Conservation (phyloP, 92 coral and sea anemone species). For the Actinernus sp. region DNA sequence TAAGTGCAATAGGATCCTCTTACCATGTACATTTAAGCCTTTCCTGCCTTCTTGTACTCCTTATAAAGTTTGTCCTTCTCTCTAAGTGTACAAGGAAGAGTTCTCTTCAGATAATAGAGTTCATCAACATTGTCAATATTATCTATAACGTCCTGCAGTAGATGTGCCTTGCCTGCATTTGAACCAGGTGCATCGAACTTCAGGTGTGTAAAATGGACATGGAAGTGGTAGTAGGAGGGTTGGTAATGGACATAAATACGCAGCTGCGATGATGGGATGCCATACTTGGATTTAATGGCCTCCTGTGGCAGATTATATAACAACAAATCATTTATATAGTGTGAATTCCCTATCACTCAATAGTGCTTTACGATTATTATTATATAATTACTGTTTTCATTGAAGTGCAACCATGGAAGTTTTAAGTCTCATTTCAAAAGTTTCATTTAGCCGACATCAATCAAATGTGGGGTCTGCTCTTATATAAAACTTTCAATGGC, state of each 20-base stretch:
- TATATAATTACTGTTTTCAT: too few relatives aligned
- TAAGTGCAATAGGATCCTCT: too few relatives aligned
- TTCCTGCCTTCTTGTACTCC: constrained; percentile 56
- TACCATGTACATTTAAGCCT: constrained; percentile 2
- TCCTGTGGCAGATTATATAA: too few relatives aligned
- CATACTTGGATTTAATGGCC: constrained; percentile 71
- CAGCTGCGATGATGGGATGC: constrained; percentile 73
- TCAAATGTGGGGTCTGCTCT: too few relatives aligned
- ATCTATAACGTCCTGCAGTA: constrained; percentile 89
- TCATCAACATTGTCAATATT: constrained; percentile 87
- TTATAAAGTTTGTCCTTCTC: constrained; percentile 77
- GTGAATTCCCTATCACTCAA: too few relatives aligned
- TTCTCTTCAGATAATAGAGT: constrained; percentile 81
- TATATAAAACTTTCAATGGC: too few relatives aligned
- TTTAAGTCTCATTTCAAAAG: too few relatives aligned
- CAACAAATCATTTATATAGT: too few relatives aligned
- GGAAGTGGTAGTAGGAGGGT: constrained; percentile 96
- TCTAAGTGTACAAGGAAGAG: constrained; percentile 72
- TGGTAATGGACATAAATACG: constrained; percentile 95
- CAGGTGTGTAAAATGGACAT: constrained; percentile 94
- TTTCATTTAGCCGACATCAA: too few relatives aligned
- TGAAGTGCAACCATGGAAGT: too few relatives aligned
- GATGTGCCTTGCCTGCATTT: constrained; percentile 90
- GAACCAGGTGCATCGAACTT: constrained; percentile 93
- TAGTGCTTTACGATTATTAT: too few relatives aligned